phyloP scores from a whole-genome alignment of 1,140 invertebrate species.

The Sminthurides bifidus region DNA sequence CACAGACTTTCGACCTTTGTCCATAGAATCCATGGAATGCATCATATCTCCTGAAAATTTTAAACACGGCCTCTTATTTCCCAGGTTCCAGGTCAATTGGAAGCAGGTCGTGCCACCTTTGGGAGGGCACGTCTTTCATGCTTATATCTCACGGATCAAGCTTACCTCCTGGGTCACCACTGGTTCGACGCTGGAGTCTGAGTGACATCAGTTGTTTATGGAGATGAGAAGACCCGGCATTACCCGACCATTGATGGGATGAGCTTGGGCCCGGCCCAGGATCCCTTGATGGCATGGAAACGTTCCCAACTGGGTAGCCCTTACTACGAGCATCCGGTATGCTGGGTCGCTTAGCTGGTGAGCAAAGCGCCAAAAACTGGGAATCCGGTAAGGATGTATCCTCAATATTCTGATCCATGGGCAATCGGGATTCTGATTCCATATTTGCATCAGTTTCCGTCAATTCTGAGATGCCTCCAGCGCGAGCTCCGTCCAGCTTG shows the following conservation, averaged over 20 bases:
- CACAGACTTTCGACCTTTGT: slow-evolving; percentile 36
- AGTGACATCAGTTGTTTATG: slow-evolving; percentile 29
- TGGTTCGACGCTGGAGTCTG: slow-evolving; percentile 24
- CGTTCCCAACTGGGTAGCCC: slow-evolving; percentile 13
- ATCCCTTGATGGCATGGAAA: too few relatives aligned
- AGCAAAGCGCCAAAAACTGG: slow-evolving; percentile 22
- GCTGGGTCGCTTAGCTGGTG: slow-evolving; percentile 29
- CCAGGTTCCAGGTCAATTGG: too few relatives aligned
- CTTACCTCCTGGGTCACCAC: slow-evolving; percentile 27
- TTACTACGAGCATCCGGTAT: slow-evolving; percentile 26
- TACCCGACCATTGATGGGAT: slow-evolving; percentile 1
- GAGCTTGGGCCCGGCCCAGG: slow-evolving; percentile 1
- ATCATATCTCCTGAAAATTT: too few relatives aligned
- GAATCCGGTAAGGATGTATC: slow-evolving; percentile 13
- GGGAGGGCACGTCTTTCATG: too few relatives aligned
- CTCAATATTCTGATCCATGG: slow-evolving; percentile 12
- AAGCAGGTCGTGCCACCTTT: too few relatives aligned
- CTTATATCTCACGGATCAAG: too few relatives aligned
- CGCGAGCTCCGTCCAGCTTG: slow-evolving; percentile 25
- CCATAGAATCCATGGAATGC: background rate
- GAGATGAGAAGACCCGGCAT: slow-evolving; percentile 16
- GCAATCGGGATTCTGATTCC: slow-evolving; percentile 1
- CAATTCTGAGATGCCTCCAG: slow-evolving; percentile 27
- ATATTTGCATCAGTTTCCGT: slow-evolving; percentile 13
- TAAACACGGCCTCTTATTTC: too few relatives aligned